Base-by-base conservation (phyloP, 2,888 invertebrate species). In the Troilus luridus region DNA sequence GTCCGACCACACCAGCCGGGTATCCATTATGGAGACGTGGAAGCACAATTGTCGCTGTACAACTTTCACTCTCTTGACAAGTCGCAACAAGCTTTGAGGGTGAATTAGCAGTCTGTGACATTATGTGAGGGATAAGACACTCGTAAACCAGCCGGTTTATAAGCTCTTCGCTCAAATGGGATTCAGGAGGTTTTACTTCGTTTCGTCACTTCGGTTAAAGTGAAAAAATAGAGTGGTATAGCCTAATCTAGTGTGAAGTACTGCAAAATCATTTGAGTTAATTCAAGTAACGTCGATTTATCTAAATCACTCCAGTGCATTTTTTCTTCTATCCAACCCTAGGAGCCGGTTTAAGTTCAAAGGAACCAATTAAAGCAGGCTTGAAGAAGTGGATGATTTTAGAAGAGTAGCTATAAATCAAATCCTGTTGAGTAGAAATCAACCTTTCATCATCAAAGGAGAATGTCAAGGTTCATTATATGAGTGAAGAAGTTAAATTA, bases 1-100 rank as follows among this genome's bases (percentile, higher is more conserved):
- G 10, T n/a, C 67, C 67, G 67, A 67, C 24, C 85, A 85, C 85
- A 85, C 56, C 56, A 85, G 56, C 21, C 56, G 0, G n/a, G 72
- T n/a, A n/a, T 21, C 85, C 54, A 56, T 85, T 56, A 85, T 56
- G 41, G n/a, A 12, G 85, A 85, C 85, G 10, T n/a, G 85, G 85
- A 85, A 85, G 58, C 85, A 54, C 85, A 85, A n/a, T n/a, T 85
- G 54, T 85, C 56, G 85, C 85, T 58, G 56, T 11, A 14, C 85
- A 56, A 58, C 85, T 85, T 85, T 85, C 85, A 85, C 85, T 85
- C 85, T 85, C 56, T 54, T 56, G 11, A 58, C 85, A 85, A 85
- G 85, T 85, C 56, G 54, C 85, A 56, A 56, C 85, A 85, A 85
- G 56, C 56, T 10, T 56, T 56, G 56, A 56, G 56, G 85, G 56